Base-by-base conservation (phyloP, 1,140 invertebrate genomes). In the Mesaphorura yosii region DNA sequence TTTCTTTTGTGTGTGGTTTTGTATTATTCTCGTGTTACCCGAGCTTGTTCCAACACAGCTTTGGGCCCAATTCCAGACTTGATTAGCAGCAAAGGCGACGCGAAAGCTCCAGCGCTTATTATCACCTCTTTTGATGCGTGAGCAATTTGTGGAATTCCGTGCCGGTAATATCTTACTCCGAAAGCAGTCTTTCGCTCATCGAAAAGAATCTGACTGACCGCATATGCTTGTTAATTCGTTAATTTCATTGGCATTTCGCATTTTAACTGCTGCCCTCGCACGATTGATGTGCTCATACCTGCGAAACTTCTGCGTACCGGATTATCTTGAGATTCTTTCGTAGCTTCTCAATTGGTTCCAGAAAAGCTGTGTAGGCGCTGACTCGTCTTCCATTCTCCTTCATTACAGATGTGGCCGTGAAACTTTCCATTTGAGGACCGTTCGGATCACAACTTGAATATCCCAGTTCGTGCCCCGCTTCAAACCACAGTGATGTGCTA, bases 71-170 rank as follows among this genome's bases (percentile, higher is more conserved):
- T 48, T 29, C 46, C 46, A n/a, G 46, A 48, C 12, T 31, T 28
- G 10, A 48, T 28, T 28, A 48, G 20, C 29, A 48, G 46, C 26
- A 31, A 10, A n/a, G 46, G 46, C 20, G 46, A 7, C 12, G 4
- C 14, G 7, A 48, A n/a, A 4, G 25, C 10, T 0, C 86, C 86
- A 2, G 82, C 80, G 1, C 78, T 77, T 10, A 88, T 62, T 41
- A 88, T 78, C 0, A 87, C 75, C 70, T 88, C 85, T 61, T 74
- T 76, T 3, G 64, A 70, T 0, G 78, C 77, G 23, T 19, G 27
- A 23, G 42, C 27, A 6, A 29, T 19, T n/a, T 14, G 20, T 7
- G 42, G 31, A 15, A 19, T 15, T 19, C 27, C 29, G 22, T 27
- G 31, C 5, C 39, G 17, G 7, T 5, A 28, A 23, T 52, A 52